phyloP scores from a whole-genome alignment of 2,888 invertebrate species.

The Cheilosia impressa region DNA sequence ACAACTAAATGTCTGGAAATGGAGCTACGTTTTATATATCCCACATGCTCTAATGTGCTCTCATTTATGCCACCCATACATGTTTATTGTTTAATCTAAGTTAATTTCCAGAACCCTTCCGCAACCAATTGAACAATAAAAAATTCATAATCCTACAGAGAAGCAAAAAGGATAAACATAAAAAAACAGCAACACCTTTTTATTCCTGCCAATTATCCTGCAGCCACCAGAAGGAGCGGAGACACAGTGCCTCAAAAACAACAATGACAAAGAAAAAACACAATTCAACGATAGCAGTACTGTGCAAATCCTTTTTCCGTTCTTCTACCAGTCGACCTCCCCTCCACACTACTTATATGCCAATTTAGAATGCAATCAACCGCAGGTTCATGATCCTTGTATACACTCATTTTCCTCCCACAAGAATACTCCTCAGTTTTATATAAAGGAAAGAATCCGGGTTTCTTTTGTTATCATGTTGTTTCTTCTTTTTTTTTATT shows the following conservation, averaged over 20 bases:
- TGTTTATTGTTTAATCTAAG: background rate
- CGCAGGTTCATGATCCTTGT: conserved; percentile 73
- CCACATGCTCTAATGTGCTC: background rate
- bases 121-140: conserved; percentile 43
- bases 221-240: conserved; percentile 18
- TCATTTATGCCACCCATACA: background rate
- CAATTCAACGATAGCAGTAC: conserved; percentile 28
- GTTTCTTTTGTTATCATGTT: conserved; percentile 35
- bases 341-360: conserved; percentile 20
- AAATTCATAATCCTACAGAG: conserved; percentile 22
- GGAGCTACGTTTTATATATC: background rate
- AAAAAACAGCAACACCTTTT: conserved; percentile 64
- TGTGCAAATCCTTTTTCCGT: conserved; percentile 27
- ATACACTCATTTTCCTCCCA: conserved; percentile 15
- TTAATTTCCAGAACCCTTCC: background rate
- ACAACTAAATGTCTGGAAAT: background rate
- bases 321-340: conserved; percentile 8
- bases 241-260: conserved; percentile 20
- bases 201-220: conserved; percentile 53
- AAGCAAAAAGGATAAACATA: conserved; percentile 37
- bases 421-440: conserved; percentile 37
- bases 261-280: conserved; percentile 16
- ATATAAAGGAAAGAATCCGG: conserved; percentile 37
- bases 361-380: conserved; percentile 74
- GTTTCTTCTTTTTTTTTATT: conserved; percentile 11